These are phyloP conservation scores for rabbit (Oryctolagus cuniculus) DNA, from an alignment of 2,113 vertebrate species.

Conservation along the genomic window mOryCun1.1 NC_091434.1:182035001-182035500, in stretches of 20 bases:
- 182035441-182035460: background rate
- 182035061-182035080: too few relatives aligned
- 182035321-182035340: constrained; percentile 93
- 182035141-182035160: background rate
- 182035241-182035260: constrained; percentile 83
- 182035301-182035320: constrained; percentile 79
- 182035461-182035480: background rate
- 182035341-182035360: constrained; percentile 88
- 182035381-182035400: constrained; percentile 89
- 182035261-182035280: constrained; percentile 98
- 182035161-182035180: background rate
- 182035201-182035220: background rate
- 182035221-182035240: background rate
- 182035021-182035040: too few relatives aligned
- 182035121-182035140: background rate
- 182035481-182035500: too few relatives aligned
- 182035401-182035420: constrained; percentile 23
- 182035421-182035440: background rate
- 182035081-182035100: too few relatives aligned
- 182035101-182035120: too few relatives aligned
- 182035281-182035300: constrained; percentile 78
- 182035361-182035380: constrained; percentile 98
- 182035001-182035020: too few relatives aligned
- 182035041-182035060: too few relatives aligned
- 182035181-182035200: background rate